Percentiles rank a stretch among this genome's conserved stretches.
phyloP scores from a whole-genome alignment of 2,888 invertebrate species.

The Reticulitermes lucifugus region DNA sequence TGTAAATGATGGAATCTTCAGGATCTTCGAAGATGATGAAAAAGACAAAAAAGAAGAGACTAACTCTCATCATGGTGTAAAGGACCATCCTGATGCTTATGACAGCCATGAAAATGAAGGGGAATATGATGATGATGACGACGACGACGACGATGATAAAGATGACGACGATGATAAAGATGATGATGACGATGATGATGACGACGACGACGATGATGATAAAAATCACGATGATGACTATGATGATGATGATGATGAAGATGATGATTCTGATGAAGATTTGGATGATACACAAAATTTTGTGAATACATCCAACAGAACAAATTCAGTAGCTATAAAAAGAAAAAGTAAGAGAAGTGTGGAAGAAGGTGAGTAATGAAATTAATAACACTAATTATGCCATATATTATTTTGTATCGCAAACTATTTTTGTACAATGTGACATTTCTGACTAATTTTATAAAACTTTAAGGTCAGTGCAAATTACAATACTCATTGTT shows the following conservation, averaged over 20 bases:
- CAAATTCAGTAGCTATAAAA: neutral
- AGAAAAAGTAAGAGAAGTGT: neutral
- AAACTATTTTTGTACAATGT: too few relatives aligned
- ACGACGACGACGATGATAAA: neutral
- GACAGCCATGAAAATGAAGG: neutral
- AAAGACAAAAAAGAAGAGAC: neutral
- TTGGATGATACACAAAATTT: neutral
- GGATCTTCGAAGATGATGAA: slow-evolving; percentile 3
- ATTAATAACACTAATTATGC: neutral
- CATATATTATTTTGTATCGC: too few relatives aligned
- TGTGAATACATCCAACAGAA: neutral
- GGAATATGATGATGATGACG: neutral
- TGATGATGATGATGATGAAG: neutral
- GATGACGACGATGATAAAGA: neutral
- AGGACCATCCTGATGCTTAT: neutral
- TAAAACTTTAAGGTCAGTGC: too few relatives aligned
- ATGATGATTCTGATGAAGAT: slow-evolving; percentile 17
- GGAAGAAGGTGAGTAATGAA: neutral
- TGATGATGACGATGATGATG: neutral
- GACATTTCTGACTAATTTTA: too few relatives aligned
- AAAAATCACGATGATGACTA: neutral
- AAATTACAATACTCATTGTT: too few relatives aligned
- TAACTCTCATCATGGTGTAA: neutral
- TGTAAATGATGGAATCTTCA: neutral
- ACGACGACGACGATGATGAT: neutral